These are phyloP conservation scores for Bubalus kerabau DNA, from an alignment of 2,113 vertebrate species.

Conservation along the genomic window DNA sequence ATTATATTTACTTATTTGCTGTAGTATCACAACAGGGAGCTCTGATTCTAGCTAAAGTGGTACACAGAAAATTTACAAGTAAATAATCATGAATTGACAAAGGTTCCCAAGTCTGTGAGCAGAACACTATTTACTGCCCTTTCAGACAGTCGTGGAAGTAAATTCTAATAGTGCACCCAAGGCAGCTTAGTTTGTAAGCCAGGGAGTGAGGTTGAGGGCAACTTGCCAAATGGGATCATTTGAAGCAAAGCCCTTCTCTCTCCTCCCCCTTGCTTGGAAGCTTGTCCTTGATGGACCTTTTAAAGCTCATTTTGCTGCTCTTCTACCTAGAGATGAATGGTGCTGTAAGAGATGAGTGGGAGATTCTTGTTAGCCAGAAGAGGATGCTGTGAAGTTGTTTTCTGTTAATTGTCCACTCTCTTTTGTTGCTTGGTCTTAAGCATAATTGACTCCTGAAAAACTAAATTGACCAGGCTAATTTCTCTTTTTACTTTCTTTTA, in stretches of 20 bases:
- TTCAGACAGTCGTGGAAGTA: background rate
- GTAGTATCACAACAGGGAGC: background rate
- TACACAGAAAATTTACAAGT: background rate
- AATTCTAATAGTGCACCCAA: background rate
- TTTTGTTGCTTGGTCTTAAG: background rate
- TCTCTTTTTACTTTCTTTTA: constrained; percentile 12
- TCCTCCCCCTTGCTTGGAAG: background rate
- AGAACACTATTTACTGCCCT: background rate
- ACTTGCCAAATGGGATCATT: background rate
- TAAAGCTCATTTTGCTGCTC: background rate
- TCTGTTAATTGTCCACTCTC: constrained; percentile 12
- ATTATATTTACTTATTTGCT: background rate
- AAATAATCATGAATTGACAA: background rate
- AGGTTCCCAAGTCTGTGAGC: background rate
- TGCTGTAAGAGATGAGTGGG: background rate
- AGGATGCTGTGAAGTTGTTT: background rate
- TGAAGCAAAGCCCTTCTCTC: background rate
- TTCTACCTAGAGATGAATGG: constrained; percentile 6
- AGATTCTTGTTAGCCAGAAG: background rate
- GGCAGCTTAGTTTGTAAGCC: background rate
- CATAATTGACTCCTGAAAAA: constrained; percentile 1
- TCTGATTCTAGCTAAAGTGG: background rate
- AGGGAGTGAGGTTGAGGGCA: background rate
- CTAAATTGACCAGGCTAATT: background rate
- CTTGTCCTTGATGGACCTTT: background rate